Percentiles rank a stretch among this genome's conserved stretches.
Evolutionary conservation across 35 echinoderm and acorn worm species (phyloP).

Genomic region (Heliocidaris erythrogramma): DNA sequence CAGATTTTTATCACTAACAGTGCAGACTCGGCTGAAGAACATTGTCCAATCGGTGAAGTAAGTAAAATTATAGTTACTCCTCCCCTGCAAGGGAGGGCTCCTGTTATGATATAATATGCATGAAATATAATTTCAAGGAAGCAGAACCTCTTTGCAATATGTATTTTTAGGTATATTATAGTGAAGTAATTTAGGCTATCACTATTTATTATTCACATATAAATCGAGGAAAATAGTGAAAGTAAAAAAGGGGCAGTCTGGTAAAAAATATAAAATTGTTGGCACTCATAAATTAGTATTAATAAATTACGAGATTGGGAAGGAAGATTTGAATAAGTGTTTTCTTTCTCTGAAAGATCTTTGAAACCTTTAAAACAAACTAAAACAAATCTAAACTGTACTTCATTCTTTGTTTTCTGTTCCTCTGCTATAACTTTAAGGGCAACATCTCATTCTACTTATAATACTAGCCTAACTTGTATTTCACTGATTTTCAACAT

Average conservation of each 20-base stretch:
- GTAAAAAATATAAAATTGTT: background rate
- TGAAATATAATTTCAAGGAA: background rate
- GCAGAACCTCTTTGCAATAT: no score
- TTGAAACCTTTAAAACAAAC: no score
- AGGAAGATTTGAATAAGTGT: background rate
- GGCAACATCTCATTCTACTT: background rate
- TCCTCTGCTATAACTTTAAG: background rate
- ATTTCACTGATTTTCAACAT: background rate
- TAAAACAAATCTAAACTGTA: background rate
- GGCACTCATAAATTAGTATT: background rate
- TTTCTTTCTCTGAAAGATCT: background rate
- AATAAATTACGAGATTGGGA: background rate
- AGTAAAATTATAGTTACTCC: background rate
- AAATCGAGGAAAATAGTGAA: background rate
- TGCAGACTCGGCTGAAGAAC: slow-evolving; percentile 43
- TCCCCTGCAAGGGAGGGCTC: background rate
- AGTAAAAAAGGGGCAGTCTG: background rate
- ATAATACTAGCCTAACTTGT: background rate
- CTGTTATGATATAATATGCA: background rate
- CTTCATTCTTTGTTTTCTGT: background rate
- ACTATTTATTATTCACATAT: no score
- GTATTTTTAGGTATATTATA: no score
- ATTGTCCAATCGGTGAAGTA: slow-evolving; percentile 42
- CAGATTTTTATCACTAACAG: slow-evolving; percentile 49
- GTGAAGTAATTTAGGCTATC: no score